phyloP scores from a whole-genome alignment of 2,113 vertebrate genomes.

The Xiphias gladius region DNA sequence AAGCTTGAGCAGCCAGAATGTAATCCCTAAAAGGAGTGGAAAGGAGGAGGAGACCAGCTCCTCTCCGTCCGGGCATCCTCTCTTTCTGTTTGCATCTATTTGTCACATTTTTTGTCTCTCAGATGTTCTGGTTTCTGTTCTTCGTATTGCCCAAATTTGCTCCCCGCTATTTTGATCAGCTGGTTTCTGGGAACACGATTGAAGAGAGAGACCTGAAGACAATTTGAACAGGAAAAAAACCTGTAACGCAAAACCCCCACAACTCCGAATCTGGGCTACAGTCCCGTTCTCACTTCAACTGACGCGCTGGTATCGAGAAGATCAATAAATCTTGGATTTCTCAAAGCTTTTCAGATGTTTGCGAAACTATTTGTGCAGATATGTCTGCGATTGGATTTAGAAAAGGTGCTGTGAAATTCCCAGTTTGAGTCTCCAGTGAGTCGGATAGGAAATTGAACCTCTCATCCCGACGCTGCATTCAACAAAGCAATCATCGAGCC shows the following conservation, averaged over 20 bases:
- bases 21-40: slow-evolving; percentile 68
- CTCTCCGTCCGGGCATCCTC: neutral
- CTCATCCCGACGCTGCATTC: slow-evolving; percentile 37
- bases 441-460: slow-evolving; percentile 39
- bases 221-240: neutral
- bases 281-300: neutral
- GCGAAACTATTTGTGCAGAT: neutral
- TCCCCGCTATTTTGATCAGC: neutral
- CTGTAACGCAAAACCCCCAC: too few relatives aligned
- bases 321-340: neutral
- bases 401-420: neutral
- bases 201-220: neutral
- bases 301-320: too few relatives aligned
- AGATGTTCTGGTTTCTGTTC: neutral
- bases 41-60: slow-evolving; percentile 32
- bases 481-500: slow-evolving; percentile 44
- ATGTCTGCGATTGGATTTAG: neutral
- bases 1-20: slow-evolving; percentile 26
- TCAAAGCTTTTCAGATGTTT: neutral
- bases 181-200: neutral
- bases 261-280: too few relatives aligned
- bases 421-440: slow-evolving; percentile 16
- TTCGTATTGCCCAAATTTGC: neutral
- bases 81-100: neutral
- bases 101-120: neutral